Evolutionary conservation across 2,113 vertebrate species (phyloP).

Genomic region (Alouatta palliata): DNA sequence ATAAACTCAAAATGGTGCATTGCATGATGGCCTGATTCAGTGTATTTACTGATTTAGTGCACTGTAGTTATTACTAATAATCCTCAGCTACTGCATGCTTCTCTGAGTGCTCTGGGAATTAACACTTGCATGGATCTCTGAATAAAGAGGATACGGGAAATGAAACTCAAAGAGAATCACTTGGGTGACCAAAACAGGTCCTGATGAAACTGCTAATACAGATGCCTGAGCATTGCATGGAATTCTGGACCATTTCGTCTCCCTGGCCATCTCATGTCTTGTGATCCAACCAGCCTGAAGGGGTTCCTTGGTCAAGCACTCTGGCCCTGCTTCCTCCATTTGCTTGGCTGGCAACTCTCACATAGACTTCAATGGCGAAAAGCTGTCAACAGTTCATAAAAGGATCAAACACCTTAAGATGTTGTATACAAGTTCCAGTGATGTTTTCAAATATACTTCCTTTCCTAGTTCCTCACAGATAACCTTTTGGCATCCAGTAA

Average conservation of each 20-base stretch:
- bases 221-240: not conserved
- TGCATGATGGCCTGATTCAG: not conserved
- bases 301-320: conserved; percentile 46
- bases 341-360: conserved; percentile 65
- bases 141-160: not conserved
- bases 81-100: not conserved
- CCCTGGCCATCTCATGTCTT: not conserved
- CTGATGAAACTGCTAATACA: not conserved
- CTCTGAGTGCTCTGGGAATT: not conserved
- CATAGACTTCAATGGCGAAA: conserved; percentile 71
- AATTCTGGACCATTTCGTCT: not conserved
- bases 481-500: conserved; percentile 79
- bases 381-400: conserved; percentile 80
- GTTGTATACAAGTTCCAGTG: conserved; percentile 76
- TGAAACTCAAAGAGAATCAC: not conserved
- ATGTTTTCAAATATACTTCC: conserved; percentile 84
- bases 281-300: conserved; percentile 38
- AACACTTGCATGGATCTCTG: not conserved
- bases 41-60: not conserved
- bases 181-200: not conserved
- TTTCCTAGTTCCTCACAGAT: conserved; percentile 81
- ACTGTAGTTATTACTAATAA: not conserved
- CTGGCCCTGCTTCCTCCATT: conserved; percentile 64
- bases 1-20: not conserved
- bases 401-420: conserved; percentile 80